phyloP scores from a whole-genome alignment of 2,797 vertebrate genomes.

The Pristis pectinata region DNA sequence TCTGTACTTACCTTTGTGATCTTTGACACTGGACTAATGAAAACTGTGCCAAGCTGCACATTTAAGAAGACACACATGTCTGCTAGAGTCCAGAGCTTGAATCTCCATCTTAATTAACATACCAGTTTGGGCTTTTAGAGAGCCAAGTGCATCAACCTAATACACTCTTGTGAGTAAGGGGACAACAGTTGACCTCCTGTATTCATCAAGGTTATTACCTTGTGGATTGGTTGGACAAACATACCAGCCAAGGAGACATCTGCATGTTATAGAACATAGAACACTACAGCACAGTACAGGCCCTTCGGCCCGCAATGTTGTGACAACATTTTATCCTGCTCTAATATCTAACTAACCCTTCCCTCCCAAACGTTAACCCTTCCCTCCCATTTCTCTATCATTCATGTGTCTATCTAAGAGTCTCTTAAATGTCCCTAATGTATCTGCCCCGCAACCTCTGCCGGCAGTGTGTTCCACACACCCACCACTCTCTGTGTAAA shows the following conservation, averaged over 20 bases:
- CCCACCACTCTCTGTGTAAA: too few species aligned
- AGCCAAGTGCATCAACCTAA: not conserved
- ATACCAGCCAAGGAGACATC: not conserved
- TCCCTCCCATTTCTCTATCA: too few species aligned
- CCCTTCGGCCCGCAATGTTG: too few species aligned
- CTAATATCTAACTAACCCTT: too few species aligned
- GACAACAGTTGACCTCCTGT: not conserved
- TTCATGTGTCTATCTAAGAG: too few species aligned
- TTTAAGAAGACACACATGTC: not conserved
- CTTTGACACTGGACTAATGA: not conserved
- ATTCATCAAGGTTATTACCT: not conserved
- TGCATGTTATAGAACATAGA: too few species aligned
- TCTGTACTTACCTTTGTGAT: not conserved
- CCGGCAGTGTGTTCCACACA: too few species aligned
- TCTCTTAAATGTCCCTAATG: too few species aligned
- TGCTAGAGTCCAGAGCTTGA: not conserved
- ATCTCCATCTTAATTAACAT: not conserved
- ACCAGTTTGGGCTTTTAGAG: not conserved
- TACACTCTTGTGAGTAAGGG: not conserved
- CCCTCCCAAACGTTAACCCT: too few species aligned
- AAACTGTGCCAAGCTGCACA: not conserved
- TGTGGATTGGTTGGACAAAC: not conserved
- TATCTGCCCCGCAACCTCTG: too few species aligned
- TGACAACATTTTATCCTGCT: too few species aligned
- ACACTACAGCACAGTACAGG: too few species aligned